phyloP scores from a whole-genome alignment of 2,888 invertebrate genomes.

The Parascotia fuliginaria region DNA sequence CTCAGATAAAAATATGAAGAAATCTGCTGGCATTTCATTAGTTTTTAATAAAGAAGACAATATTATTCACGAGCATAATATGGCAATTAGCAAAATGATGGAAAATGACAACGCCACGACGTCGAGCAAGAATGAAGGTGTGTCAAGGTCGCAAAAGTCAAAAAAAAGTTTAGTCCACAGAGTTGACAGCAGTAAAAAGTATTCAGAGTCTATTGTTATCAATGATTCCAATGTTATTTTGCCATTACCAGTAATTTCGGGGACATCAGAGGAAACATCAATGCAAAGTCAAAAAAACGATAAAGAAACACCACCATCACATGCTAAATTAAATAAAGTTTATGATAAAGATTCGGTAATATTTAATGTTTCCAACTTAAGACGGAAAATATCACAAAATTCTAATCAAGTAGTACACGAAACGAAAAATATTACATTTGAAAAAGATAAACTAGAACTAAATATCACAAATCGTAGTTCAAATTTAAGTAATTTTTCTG shows the following conservation, averaged over 20 bases:
- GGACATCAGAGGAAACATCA: not conserved
- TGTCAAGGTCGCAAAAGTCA: too few relatives aligned
- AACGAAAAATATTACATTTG: too few relatives aligned
- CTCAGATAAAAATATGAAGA: constrained; percentile 7
- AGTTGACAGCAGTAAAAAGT: not conserved
- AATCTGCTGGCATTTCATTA: constrained; percentile 45
- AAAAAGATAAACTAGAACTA: too few relatives aligned
- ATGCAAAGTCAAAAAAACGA: not conserved
- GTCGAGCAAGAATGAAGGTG: not conserved
- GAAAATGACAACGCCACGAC: not conserved
- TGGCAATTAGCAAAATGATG: constrained; percentile 14
- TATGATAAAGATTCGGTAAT: not conserved
- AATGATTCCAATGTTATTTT: not conserved
- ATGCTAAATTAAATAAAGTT: not conserved
- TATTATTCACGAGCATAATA: constrained; percentile 16
- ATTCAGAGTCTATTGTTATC: constrained; percentile 4
- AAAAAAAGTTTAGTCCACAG: too few relatives aligned
- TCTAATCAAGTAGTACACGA: too few relatives aligned
- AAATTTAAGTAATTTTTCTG: too few relatives aligned
- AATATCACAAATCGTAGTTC: not conserved
- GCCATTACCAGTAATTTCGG: not conserved
- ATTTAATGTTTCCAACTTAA: too few relatives aligned
- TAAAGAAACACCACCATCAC: not conserved
- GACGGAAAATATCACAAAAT: too few relatives aligned
- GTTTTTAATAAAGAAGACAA: constrained; percentile 53